These are phyloP conservation scores for Aphaenogaster ashmeadi DNA, from an alignment of 1,140 invertebrate species.

Conservation along the genomic window DNA sequence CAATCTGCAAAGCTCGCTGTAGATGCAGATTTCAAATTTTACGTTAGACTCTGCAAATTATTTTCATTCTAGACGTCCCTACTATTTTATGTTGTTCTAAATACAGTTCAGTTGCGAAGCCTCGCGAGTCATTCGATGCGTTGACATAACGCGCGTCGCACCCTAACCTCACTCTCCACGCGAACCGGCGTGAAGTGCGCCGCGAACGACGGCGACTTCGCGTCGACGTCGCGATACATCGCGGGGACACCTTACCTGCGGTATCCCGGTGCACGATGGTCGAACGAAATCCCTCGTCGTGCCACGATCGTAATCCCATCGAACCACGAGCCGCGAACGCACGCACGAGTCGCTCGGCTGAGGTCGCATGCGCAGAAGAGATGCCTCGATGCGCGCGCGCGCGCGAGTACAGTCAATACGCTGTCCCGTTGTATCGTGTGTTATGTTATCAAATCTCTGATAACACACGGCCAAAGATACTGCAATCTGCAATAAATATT, in stretches of 20 bases:
- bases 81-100: background rate
- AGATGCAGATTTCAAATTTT: background rate
- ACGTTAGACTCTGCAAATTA: background rate
- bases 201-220: background rate
- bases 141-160: background rate
- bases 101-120: background rate
- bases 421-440: background rate
- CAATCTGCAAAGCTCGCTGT: background rate
- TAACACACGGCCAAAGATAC: background rate
- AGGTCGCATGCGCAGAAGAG: too few relatives aligned
- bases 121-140: background rate
- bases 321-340: background rate
- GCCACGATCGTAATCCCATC: constrained; percentile 11
- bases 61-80: background rate
- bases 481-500: background rate
- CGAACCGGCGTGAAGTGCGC: background rate
- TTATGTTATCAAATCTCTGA: background rate
- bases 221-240: background rate
- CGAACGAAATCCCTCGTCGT: background rate
- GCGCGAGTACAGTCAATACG: background rate
- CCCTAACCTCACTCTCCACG: constrained; percentile 26
- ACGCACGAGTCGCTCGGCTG: too few relatives aligned
- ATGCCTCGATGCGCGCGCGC: too few relatives aligned
- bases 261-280: background rate
- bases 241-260: background rate